phyloP scores from a whole-genome alignment of 2,888 invertebrate species.

The Schrankia costaestrigalis region DNA sequence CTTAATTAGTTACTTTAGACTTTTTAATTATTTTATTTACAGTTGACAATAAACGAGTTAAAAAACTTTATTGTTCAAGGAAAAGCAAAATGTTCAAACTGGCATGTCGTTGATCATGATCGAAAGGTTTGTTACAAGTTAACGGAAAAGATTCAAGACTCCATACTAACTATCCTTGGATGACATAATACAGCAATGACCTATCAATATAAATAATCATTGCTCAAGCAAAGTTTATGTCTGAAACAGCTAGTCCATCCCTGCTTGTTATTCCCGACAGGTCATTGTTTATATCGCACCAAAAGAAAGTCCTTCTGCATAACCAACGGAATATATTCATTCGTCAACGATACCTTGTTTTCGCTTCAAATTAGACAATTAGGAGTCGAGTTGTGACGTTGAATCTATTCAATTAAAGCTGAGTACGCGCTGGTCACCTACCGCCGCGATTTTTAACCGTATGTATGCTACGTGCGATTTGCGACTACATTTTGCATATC shows the following conservation, averaged over 20 bases:
- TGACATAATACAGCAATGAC: too few relatives aligned
- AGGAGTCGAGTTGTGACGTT: constrained; percentile 67
- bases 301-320: constrained; percentile 77
- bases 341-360: constrained; percentile 67
- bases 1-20: too few relatives aligned
- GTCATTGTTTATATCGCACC: constrained; percentile 63
- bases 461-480: constrained; percentile 76
- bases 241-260: constrained; percentile 42
- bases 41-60: too few relatives aligned
- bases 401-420: constrained; percentile 78
- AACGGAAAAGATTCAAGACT: too few relatives aligned
- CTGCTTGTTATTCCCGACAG: constrained; percentile 65
- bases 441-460: constrained; percentile 78
- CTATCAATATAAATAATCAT: constrained; percentile 31
- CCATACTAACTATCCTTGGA: too few relatives aligned
- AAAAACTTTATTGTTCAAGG: too few relatives aligned
- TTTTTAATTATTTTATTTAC: too few relatives aligned
- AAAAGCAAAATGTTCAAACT: too few relatives aligned
- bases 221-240: constrained; percentile 35
- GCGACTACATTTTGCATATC: constrained; percentile 74
- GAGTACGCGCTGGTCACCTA: constrained; percentile 71
- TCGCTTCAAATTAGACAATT: constrained; percentile 80
- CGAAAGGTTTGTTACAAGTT: too few relatives aligned
- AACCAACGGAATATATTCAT: constrained; percentile 72
- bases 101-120: too few relatives aligned